Base-by-base conservation (phyloP, 2,888 invertebrate genomes). In the Nasonovia ribisnigri region DNA sequence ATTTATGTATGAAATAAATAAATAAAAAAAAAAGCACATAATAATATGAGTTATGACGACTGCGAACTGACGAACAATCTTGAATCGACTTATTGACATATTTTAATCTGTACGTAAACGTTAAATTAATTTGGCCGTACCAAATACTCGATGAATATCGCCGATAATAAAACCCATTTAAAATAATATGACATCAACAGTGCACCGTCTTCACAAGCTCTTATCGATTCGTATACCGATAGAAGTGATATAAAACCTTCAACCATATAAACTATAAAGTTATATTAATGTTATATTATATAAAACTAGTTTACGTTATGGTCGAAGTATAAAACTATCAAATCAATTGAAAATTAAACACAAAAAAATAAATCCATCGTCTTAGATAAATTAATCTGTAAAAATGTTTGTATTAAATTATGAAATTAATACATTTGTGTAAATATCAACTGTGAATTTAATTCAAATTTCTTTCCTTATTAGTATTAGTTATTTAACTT, bases 401-500 rank as follows among this genome's bases (percentile, higher is more conserved):
- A n/a, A n/a, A n/a, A n/a, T n/a, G n/a, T n/a, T n/a, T n/a, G n/a
- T n/a, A n/a, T n/a, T n/a, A n/a, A n/a, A n/a, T n/a, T n/a, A n/a
- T n/a, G n/a, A n/a, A n/a, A n/a, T n/a, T n/a, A n/a, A 57, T 57
- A 26, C 57, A 57, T 26, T 60, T 60, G 60, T 60, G 29, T 60
- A 60, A 60, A 60, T 60, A 60, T 60, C 10, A 60, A 60, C 29
- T 60, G 60, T 60, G 60, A 29, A 60, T 60, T 60, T 60, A 29
- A 60, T 60, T 60, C 29, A 60, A 60, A n/a, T 29, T 29, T 60
- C 29, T 29, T 60, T 60, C 13, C 60, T 60, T 46, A 46, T n/a
- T n/a, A n/a, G n/a, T n/a, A n/a, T n/a, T n/a, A n/a, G 67, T 67
- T 67, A 86, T 86, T 86, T 86, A 86, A 86, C 46, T 86, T 86